These are phyloP conservation scores for Gastrophryne carolinensis DNA, from an alignment of 2,797 vertebrate genomes.

Conservation along the genomic window DNA sequence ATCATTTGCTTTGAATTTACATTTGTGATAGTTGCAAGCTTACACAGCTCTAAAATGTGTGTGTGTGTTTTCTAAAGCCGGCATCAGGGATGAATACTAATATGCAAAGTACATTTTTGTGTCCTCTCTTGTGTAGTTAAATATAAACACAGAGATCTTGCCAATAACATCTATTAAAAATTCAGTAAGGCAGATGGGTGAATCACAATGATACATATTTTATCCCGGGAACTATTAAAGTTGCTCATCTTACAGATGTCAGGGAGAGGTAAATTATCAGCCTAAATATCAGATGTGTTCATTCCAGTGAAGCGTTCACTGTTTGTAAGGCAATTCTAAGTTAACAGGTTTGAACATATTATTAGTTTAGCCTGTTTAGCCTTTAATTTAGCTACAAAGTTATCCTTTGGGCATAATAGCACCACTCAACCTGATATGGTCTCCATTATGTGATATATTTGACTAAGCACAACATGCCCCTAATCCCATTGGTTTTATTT, in stretches of 20 bases:
- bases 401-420: too few species aligned
- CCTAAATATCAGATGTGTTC: slow-evolving; percentile 16
- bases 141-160: slow-evolving; percentile 31
- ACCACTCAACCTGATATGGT: too few species aligned
- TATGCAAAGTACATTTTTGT: slow-evolving; percentile 12
- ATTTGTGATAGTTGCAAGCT: neutral
- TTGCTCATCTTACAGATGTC: slow-evolving; percentile 26
- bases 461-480: too few species aligned
- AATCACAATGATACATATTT: slow-evolving; percentile 40
- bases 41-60: neutral
- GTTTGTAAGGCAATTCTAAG: slow-evolving; percentile 56
- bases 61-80: neutral
- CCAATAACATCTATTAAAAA: slow-evolving; percentile 42
- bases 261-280: slow-evolving; percentile 26
- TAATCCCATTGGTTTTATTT: too few species aligned
- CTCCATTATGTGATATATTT: too few species aligned
- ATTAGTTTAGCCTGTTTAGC: slow-evolving; percentile 53
- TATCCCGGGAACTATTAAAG: slow-evolving; percentile 26
- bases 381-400: too few species aligned
- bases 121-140: slow-evolving; percentile 26
- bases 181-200: slow-evolving; percentile 40
- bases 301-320: slow-evolving; percentile 46
- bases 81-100: neutral
- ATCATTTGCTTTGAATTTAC: neutral
- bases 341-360: slow-evolving; percentile 55